Base-by-base conservation (phyloP, 1,140 invertebrate species). In the Bradynema listronoti region DNA sequence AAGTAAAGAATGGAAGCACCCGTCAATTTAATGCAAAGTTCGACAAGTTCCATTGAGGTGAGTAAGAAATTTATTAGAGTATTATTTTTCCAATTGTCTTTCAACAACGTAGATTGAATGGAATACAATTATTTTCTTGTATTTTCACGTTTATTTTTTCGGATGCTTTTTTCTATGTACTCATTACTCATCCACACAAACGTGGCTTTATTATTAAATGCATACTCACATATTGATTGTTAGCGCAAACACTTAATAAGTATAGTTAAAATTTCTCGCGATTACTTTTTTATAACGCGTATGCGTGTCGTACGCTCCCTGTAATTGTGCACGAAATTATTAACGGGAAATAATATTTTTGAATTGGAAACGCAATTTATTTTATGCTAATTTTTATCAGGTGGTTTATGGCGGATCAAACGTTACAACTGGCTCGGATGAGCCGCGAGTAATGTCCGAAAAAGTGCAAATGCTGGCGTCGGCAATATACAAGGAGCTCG, bases 401-500 rank as follows among this genome's bases (percentile, higher is more conserved):
- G 58, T 78, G 7, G 74, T 77, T n/a, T 77, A 78, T 68, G 74
- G 74, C 14, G 71, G 65, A 16, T 32, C 63, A 16, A 55, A 52
- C 30, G 62, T 59, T 19, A 58, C 62, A 9, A 56, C 64, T 29
- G 42, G 56, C 16, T 64, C 71, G 32, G 73, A 76, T 29, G 69
- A 72, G 34, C 46, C 63, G 9, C 63, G 75, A 19, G 74, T 75
- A 22, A 77, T 95, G 90, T 91, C 90, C n/a, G 91, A 94, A 78
- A 93, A 91, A 82, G 91, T 96, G 3, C 90, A 93, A 78, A 86
- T 85, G 56, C 79, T 96, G 71, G 95, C 95, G 70, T 88, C 91
- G 2, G 91, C 88, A 81, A 92, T 98, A 78, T 99, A 99, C 82
- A 89, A 93, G 78, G 94, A 99, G 81, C 94, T 99, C 77, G 93